Evolutionary conservation across 1,140 invertebrate genomes (phyloP), one percentile per base, ranked within the genome.

Genomic region (Bombyx mandarina): DNA sequence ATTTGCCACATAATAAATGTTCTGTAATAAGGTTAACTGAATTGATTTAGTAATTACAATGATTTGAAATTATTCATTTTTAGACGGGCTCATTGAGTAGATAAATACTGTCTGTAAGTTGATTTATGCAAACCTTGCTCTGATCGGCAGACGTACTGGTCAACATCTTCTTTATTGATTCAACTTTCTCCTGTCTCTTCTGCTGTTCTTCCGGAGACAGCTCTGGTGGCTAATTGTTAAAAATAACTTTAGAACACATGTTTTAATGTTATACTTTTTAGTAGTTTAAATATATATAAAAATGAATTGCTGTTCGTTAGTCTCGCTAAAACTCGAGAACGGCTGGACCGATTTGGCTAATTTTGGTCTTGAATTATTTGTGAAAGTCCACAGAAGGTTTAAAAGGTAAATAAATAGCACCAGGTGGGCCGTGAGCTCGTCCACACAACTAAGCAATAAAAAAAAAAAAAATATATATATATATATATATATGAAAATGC

Each of bases 131-230:
- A 52, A 89, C 88, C 84, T 91, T 89, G 69, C 67, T 81, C 58
- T 82, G 79, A 74, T 90, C 69, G 70, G 83, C 71, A 62, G 89
- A 84, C 22, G 87, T 76, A 76, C 95, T 93, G 1, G 94, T 92
- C 6, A 98, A 88, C 94, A 98, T 95, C 83, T 95, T 96, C 71
- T 96, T 93, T 56, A 98, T 97, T 18, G 94, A 94, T 73, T 97
- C 96, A 1, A 96, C 95, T 88, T 97, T 97, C 73, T 95, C 93
- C 66, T 92, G 89, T 8, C 96, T 88, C 62, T 93, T 93, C 60
- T 93, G 90, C 73, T 94, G 93, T 73, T 97, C 96, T 73, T 96
- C 94, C 1, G 93, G 92, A 8, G 93, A 93, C 18, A 95, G 77
- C 77, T 95, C 93, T 58, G 94, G 94, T 55, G 91, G 90, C 92